A percentile compares a stretch with the other conserved stretches of the same genome.
Evolutionary conservation across 2,797 vertebrate species (phyloP).

Genomic region (Tachyglossus aculeatus): DNA sequence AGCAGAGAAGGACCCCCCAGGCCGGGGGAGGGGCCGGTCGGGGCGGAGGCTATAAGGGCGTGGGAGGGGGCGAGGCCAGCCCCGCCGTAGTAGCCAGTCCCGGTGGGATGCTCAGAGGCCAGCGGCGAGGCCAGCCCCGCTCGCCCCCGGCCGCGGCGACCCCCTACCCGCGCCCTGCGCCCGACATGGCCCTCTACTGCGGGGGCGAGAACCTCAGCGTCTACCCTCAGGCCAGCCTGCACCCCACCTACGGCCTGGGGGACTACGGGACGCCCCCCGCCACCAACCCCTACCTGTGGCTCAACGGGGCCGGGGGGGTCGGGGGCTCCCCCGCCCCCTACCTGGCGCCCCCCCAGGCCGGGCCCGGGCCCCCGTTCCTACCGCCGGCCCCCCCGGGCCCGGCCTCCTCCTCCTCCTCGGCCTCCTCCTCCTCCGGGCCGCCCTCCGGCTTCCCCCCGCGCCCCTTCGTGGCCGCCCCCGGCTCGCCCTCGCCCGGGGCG

Average conservation of each 20-base stretch:
- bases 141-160: slow-evolving; percentile 76
- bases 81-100: slow-evolving; percentile 1
- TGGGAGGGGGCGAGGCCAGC: slow-evolving; percentile 17
- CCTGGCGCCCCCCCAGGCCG: slow-evolving; percentile 38
- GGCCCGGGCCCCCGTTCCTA: slow-evolving; percentile 76
- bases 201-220: slow-evolving; percentile 90
- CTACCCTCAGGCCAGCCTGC: slow-evolving; percentile 82
- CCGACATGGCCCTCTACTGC: slow-evolving; percentile 92
- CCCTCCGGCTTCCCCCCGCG: slow-evolving; percentile 75
- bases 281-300: slow-evolving; percentile 90
- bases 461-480: slow-evolving; percentile 71
- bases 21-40: slow-evolving; percentile 61
- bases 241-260: slow-evolving; percentile 83
- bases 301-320: slow-evolving; percentile 81
- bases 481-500: slow-evolving; percentile 79
- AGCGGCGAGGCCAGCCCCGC: slow-evolving; percentile 57
- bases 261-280: slow-evolving; percentile 84
- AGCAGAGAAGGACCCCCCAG: neutral
- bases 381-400: slow-evolving; percentile 75
- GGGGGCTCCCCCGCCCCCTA: slow-evolving; percentile 64
- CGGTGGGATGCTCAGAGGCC: slow-evolving; percentile 52
- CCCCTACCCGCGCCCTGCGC: slow-evolving; percentile 81
- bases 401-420: slow-evolving; percentile 71
- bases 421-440: slow-evolving; percentile 71
- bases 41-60: slow-evolving; percentile 22